Base-by-base conservation (phyloP, 2,113 vertebrate genomes). In the Pongo pygmaeus region DNA sequence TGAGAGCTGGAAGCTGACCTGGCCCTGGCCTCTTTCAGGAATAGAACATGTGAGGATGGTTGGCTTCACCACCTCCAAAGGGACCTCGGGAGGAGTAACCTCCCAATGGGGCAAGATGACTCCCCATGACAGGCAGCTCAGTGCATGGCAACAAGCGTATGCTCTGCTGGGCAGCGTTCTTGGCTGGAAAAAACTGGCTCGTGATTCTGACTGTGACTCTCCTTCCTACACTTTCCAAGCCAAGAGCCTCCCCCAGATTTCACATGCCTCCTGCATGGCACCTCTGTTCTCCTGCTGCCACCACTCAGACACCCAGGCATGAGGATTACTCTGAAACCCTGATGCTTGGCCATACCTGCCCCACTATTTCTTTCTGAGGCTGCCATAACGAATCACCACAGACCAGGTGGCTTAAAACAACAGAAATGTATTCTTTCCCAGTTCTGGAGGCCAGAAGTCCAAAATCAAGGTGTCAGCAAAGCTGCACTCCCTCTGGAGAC, bases 241-340 rank as follows among this genome's bases (percentile, higher is more conserved):
- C 4, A 1, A 1, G 46, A 40, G 7, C 46, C 61, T 50, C 43
- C 81, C 69, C 59, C 0, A 0, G 40, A 13, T 35, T 59, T 61
- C 74, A 16, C n/a, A 4, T 3, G 38, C 25, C 75, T 12, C 40
- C 0, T 17, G 4, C 23, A 3, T 1, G 17, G 72, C 3, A 27
- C 27, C 77, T 27, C 57, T 10, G 25, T 13, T 20, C 64, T 14
- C 67, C 74, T 6, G 0, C 30, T 2, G 59, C 40, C 13, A 11
- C 40, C 25, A 4, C 57, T 35, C 61, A 22, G 67, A 40, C 69
- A 38, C 7, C 48, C 27, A n/a, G 13, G n/a, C 79, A 43, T 75
- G 40, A 14, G 20, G 50, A 13, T 25, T 11, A 6, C 72, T 61
- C 81, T 50, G 20, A 50, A 12, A 35, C 50, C 46, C 61, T 46